Base-by-base conservation (phyloP, 2,888 invertebrate species). In the Aporophyla lueneburgensis region DNA sequence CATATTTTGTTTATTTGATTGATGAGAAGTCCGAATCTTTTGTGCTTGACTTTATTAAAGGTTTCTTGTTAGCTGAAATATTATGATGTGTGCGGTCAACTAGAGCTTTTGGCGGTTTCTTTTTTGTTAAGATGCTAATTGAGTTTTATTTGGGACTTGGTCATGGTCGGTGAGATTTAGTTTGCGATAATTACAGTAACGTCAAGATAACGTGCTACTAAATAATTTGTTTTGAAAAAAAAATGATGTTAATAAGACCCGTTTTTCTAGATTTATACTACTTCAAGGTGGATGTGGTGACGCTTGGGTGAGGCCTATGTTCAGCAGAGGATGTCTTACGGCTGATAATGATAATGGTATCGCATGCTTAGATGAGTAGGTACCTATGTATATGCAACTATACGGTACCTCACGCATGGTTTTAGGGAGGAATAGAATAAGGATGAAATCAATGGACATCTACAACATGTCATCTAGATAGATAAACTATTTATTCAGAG, bases 11-110 rank as follows among this genome's bases (percentile, higher is more conserved):
- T 80, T 87, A 76, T 84, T 89, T 91, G 95, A 95, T 95, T 95
- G 93, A 95, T 95, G 95, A 93, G 89, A 82, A 84, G 85, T 88
- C 88, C 79, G 76, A 88, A 88, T 91, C 91, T 90, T 91, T 86
- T 88, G 85, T 87, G 83, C 78, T 86, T 83, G 84, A 74, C 76
- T 81, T 88, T 89, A 87, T 84, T 87, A 83, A 80, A 78, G 77
- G 63, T 82, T 24, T 73, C 84, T 87, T 77, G 87, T 88, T 88
- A 85, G 86, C 83, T 81, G 77, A 77, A 80, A 80, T 87, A 87
- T 87, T 87, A 80, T 83, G 88, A 87, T 88, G 77, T 86, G 70
- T 63, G 63, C 84, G 84, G 80, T 79, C 84, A 86, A 83, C 74
- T 86, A 86, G 73, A 77, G 40, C 62, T 79, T 75, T 76, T 83